Base-by-base conservation (phyloP, 1,140 invertebrate species). In the Drosophila varians region DNA sequence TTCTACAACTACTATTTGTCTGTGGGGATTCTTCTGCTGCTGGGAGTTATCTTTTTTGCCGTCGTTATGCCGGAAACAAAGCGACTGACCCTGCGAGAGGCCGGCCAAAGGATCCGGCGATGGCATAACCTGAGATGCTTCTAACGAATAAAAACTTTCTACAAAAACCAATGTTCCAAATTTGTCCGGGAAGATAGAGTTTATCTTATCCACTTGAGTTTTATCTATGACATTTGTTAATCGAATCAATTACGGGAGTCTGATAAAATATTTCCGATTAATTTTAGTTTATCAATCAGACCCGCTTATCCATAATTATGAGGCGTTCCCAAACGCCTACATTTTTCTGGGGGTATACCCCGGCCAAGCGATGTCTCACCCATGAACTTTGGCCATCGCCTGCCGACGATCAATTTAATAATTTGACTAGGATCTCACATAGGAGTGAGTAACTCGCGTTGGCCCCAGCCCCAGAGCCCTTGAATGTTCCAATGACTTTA, bases 21-120 rank as follows among this genome's bases (percentile, higher is more conserved):
- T 7, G 77, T 76, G 6, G 87, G 87, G 12, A 66, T 89, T 4
- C 64, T 90, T 11, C 52, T 89, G 38, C 42, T 78, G 0, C 25
- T 89, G 16, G 55, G 65, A 4, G n/a, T 74, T 5, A 18, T 90
- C 0, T 47, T 55, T 19, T 83, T 90, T 45, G 71, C 49, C 0
- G 40, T 74, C 3, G 54, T 77, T 0, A 73, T 90, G 69, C 88
- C 88, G 3, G 88, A 90, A 21, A 90, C 88, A 1, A 64, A 77
- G 0, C 48, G 55, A n/a, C 61, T 74, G 36, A 74, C 76, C 0
- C 42, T 90, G 2, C 68, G 76, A 2, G 54, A 88, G 51, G 87
- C 88, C 1, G 70, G 71, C 49, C 42, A 58, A 4, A 28, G 62
- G 19, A 51, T 56, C 2, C 65, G n/a, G 47, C 31, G 65, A 69